Evolutionary conservation across 2,888 invertebrate genomes (phyloP).

Genomic region (Parelbella ahira): DNA sequence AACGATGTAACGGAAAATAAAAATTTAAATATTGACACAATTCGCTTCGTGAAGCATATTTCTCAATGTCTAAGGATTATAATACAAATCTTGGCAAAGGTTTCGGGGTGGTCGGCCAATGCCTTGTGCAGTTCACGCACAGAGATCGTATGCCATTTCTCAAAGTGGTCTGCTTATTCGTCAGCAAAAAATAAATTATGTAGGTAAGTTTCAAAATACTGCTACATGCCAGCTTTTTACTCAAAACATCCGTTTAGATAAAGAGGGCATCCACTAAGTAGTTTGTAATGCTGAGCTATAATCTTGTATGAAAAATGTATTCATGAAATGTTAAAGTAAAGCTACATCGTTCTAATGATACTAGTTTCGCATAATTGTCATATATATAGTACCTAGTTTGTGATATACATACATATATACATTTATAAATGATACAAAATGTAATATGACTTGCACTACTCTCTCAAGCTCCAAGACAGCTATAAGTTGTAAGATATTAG

Average conservation of each 20-base stretch:
- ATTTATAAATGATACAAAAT: constrained; percentile 17
- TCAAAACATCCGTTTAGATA: constrained; percentile 18
- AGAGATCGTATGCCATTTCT: constrained; percentile 17
- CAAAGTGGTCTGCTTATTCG: constrained; percentile 18
- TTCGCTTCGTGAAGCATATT: constrained; percentile 10
- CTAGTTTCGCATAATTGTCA: constrained; percentile 13
- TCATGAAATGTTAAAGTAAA: constrained; percentile 12
- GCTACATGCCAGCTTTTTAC: constrained; percentile 23
- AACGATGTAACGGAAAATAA: constrained; percentile 1
- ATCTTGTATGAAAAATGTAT: constrained; percentile 3
- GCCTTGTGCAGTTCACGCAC: constrained; percentile 23
- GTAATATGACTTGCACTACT: constrained; percentile 20
- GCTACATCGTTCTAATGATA: constrained; percentile 21
- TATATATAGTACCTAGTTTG: constrained; percentile 11
- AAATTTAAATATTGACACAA: constrained; percentile 21
- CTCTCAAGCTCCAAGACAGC: constrained; percentile 23
- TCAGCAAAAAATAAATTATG: constrained; percentile 22
- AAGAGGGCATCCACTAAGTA: constrained; percentile 23
- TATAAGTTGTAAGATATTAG: constrained; percentile 17
- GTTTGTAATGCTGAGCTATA: constrained; percentile 19
- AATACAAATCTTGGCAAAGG: constrained; percentile 22
- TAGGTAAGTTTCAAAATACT: constrained; percentile 22
- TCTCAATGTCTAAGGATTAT: constrained; percentile 22
- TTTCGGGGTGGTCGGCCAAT: constrained; percentile 17
- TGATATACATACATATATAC: constrained; percentile 10